A percentile compares a stretch with the other conserved stretches of the same genome.
phyloP scores from a whole-genome alignment of 2,113 vertebrate genomes.

The Ursus arctos region DNA sequence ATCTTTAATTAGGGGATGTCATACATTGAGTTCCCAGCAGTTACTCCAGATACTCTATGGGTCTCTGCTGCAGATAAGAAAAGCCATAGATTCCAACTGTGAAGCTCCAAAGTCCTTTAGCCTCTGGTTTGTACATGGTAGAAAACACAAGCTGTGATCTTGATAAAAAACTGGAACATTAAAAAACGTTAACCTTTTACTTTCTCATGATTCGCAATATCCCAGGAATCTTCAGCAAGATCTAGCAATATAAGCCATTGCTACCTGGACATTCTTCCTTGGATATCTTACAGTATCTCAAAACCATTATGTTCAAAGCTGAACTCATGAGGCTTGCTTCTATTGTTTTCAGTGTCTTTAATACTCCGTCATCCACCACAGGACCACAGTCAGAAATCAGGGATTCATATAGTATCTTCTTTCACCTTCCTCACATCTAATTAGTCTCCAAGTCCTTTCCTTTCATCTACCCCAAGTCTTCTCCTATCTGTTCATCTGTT shows the following conservation, averaged over 20 bases:
- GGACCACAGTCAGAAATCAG: not conserved
- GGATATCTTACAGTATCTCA: not conserved
- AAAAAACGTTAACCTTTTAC: slow-evolving; percentile 69
- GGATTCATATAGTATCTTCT: not conserved
- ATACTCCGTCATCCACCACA: not conserved
- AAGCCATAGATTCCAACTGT: slow-evolving; percentile 50
- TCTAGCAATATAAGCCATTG: not conserved
- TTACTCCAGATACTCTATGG: not conserved
- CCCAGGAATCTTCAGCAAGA: slow-evolving; percentile 2
- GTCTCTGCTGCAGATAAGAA: slow-evolving; percentile 63
- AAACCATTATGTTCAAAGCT: not conserved
- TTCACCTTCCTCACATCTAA: not conserved
- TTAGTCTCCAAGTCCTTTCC: not conserved
- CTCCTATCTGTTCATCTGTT: not conserved
- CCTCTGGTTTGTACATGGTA: slow-evolving; percentile 58
- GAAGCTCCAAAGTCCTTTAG: slow-evolving; percentile 65
- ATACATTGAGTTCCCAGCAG: slow-evolving; percentile 62
- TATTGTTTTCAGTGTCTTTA: slow-evolving; percentile 12
- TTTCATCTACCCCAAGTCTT: not conserved
- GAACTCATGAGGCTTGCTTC: not conserved
- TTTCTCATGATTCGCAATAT: not conserved
- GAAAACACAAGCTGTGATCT: slow-evolving; percentile 75
- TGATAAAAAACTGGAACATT: slow-evolving; percentile 59
- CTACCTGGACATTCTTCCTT: not conserved
- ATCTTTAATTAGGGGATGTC: slow-evolving; percentile 78